Evolutionary conservation across 1,140 invertebrate species (phyloP).

Genomic region (Cotesia vestalis): DNA sequence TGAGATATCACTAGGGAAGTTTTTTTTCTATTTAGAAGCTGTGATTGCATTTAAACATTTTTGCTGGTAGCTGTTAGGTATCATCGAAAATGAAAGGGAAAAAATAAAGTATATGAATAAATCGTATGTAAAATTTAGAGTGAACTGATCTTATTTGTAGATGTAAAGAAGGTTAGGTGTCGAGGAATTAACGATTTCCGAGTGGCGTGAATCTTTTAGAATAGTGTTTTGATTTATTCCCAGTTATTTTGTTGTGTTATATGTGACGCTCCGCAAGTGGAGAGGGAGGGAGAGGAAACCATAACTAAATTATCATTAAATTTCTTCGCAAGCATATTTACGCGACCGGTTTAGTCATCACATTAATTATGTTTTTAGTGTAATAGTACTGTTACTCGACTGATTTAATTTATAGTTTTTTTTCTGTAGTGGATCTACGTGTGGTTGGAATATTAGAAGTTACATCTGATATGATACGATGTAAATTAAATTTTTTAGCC

Average conservation of each 20-base stretch:
- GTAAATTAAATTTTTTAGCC: too few species aligned
- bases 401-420: too few species aligned
- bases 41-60: background rate
- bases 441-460: too few species aligned
- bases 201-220: constrained; percentile 31
- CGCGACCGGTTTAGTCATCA: constrained; percentile 14
- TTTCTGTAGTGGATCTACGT: background rate
- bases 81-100: background rate
- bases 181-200: constrained; percentile 65
- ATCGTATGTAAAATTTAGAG: background rate
- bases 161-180: constrained; percentile 61
- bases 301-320: constrained; percentile 11
- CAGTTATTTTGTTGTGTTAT: background rate
- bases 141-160: constrained; percentile 56
- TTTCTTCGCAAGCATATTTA: constrained; percentile 25
- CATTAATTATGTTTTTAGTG: constrained; percentile 21
- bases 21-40: background rate
- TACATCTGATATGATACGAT: too few species aligned
- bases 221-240: constrained; percentile 17
- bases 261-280: too few species aligned
- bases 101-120: background rate
- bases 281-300: background rate
- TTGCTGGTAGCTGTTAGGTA: background rate
- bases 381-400: background rate
- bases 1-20: background rate